Percentiles rank a stretch among this genome's conserved stretches.
Evolutionary conservation across 2,888 invertebrate genomes (phyloP).

Genomic region (Spilarctia lutea): DNA sequence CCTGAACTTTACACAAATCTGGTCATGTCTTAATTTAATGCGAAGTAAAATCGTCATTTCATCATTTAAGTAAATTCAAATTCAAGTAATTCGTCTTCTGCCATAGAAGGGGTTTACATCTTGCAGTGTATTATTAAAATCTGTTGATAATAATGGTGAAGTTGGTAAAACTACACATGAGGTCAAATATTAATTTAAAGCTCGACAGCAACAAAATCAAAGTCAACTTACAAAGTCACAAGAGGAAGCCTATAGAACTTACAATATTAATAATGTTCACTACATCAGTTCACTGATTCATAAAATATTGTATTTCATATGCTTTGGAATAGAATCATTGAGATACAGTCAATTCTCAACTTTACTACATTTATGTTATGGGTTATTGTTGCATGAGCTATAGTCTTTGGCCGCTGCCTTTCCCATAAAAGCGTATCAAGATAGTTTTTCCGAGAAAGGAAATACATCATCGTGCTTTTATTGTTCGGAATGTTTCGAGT

Average conservation of each 20-base stretch:
- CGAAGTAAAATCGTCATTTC: background rate
- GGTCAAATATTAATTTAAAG: background rate
- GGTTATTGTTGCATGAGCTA: background rate
- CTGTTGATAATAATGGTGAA: background rate
- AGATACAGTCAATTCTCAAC: slow-evolving; percentile 15
- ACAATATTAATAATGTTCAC: slow-evolving; percentile 25
- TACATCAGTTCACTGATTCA: slow-evolving; percentile 42
- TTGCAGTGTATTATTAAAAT: no score
- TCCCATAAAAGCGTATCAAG: background rate
- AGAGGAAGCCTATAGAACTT: slow-evolving; percentile 2
- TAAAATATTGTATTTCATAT: slow-evolving; percentile 38
- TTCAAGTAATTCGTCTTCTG: no score
- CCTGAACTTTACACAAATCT: background rate
- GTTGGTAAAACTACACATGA: background rate
- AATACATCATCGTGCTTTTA: background rate
- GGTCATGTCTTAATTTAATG: background rate
- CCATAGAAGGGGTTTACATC: no score
- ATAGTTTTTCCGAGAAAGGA: background rate
- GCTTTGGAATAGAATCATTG: slow-evolving; percentile 10
- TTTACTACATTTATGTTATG: background rate
- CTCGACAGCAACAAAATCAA: background rate
- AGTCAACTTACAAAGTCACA: slow-evolving; percentile 2
- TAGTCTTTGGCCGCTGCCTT: background rate
- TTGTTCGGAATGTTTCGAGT: background rate
- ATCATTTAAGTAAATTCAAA: no score